Conservation (phyloP, 2,113 vertebrate species). For the Leptobrachium ailaonicum region DNA sequence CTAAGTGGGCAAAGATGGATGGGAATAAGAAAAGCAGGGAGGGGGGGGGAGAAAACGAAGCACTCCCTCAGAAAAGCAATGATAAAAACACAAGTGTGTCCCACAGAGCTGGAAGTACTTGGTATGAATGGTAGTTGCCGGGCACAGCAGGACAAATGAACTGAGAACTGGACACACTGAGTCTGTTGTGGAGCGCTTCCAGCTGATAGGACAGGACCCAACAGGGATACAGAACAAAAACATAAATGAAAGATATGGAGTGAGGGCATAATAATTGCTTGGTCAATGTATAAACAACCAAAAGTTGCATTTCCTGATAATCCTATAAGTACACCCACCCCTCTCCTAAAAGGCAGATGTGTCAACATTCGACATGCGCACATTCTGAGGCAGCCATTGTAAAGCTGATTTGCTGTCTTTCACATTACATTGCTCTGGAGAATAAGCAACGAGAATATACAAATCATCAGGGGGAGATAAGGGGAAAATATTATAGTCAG, state of each 20-base stretch:
- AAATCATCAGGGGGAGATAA: too few species aligned
- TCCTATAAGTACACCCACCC: too few species aligned
- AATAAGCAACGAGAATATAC: too few species aligned
- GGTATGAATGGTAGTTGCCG: conserved; percentile 94
- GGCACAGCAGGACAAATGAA: conserved; percentile 82
- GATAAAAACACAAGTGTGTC: conserved; percentile 44
- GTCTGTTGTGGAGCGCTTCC: conserved; percentile 96
- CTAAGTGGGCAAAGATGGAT: conserved; percentile 6
- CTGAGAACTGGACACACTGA: conserved; percentile 95
- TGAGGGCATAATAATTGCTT: conserved; percentile 17
- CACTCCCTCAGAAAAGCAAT: not conserved
- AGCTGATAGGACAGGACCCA: conserved; percentile 82
- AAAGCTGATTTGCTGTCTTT: too few species aligned
- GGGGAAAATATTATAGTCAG: too few species aligned
- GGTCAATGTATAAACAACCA: not conserved
- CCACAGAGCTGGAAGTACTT: conserved; percentile 90
- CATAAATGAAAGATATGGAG: conserved; percentile 18
- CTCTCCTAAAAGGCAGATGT: too few species aligned
- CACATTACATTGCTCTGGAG: too few species aligned
- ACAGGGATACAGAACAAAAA: conserved; percentile 52
- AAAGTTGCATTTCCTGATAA: too few species aligned
- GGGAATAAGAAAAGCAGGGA: not conserved
- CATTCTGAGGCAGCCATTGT: too few species aligned
- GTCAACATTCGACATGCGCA: too few species aligned
- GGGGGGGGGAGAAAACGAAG: not conserved